These are phyloP conservation scores for Gadus macrocephalus DNA, from an alignment of 2,113 vertebrate genomes.

Conservation along the genomic window DNA sequence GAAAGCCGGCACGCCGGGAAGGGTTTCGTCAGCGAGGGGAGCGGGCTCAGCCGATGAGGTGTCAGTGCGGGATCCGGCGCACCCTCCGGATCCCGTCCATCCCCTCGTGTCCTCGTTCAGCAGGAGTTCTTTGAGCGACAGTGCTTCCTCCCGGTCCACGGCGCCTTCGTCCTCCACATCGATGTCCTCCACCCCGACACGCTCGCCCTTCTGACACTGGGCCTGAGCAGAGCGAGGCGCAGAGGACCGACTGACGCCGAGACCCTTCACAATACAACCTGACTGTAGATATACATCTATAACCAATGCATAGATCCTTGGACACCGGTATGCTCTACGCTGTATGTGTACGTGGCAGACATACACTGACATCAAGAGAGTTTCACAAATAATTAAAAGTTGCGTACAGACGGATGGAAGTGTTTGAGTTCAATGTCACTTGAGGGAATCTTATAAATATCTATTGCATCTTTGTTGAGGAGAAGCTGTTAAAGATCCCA, in stretches of 20 bases:
- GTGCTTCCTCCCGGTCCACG: not conserved
- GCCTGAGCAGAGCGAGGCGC: slow-evolving; percentile 17
- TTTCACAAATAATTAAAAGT: no score
- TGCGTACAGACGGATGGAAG: no score
- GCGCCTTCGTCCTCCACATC: slow-evolving; percentile 9
- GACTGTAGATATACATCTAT: no score
- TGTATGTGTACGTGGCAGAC: no score
- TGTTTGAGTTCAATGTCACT: no score
- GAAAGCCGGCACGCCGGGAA: not conserved
- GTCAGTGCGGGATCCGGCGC: slow-evolving; percentile 20
- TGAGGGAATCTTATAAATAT: no score
- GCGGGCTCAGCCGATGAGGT: not conserved
- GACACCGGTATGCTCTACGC: no score
- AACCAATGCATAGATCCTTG: no score
- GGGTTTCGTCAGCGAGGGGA: not conserved
- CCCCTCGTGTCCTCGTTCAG: slow-evolving; percentile 59
- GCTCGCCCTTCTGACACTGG: not conserved
- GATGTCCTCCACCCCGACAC: not conserved
- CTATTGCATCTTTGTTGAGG: no score
- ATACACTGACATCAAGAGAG: no score
- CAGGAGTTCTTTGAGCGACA: slow-evolving; percentile 10
- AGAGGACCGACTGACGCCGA: not conserved
- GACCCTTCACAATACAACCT: not conserved
- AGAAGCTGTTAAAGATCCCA: no score
- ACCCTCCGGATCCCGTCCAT: slow-evolving; percentile 52